These are phyloP conservation scores for Varanus salvator DNA, from an alignment of 2,113 vertebrate genomes.

Conservation along the genomic window DNA sequence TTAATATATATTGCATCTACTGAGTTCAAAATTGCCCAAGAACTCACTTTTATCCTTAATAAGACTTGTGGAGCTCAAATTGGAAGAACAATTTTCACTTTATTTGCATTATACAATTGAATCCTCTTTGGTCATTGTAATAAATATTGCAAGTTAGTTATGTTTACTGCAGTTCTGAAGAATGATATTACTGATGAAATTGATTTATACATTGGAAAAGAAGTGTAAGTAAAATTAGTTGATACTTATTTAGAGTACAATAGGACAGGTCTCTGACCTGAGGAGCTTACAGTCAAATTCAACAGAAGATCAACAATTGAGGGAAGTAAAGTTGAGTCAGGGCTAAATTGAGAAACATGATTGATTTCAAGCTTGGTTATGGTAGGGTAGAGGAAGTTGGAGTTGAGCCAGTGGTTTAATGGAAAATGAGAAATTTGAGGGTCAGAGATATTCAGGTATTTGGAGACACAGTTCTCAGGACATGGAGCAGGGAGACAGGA, in stretches of 20 bases:
- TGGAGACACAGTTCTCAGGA: background rate
- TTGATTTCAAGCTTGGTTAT: background rate
- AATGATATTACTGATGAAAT: slow-evolving; percentile 24
- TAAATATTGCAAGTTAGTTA: slow-evolving; percentile 48
- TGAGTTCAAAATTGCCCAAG: slow-evolving; percentile 56
- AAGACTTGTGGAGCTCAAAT: slow-evolving; percentile 65
- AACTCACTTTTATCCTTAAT: slow-evolving; percentile 70
- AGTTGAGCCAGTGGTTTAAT: background rate
- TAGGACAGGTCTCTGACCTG: background rate
- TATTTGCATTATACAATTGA: slow-evolving; percentile 62
- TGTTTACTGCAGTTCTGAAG: slow-evolving; percentile 29
- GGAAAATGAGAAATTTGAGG: background rate
- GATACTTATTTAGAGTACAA: background rate
- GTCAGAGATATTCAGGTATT: background rate
- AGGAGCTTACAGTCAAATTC: background rate
- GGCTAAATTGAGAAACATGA: background rate
- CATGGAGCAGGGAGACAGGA: background rate
- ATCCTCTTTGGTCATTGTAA: slow-evolving; percentile 47
- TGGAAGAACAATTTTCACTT: slow-evolving; percentile 60
- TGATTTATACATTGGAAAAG: slow-evolving; percentile 23
- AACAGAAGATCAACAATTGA: background rate
- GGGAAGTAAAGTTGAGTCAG: background rate
- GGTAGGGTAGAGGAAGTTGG: background rate
- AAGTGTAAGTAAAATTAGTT: slow-evolving; percentile 5
- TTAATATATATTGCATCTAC: slow-evolving; percentile 20